Evolutionary conservation across 2,113 vertebrate genomes (phyloP).

Genomic region (Plestiodon gilberti): DNA sequence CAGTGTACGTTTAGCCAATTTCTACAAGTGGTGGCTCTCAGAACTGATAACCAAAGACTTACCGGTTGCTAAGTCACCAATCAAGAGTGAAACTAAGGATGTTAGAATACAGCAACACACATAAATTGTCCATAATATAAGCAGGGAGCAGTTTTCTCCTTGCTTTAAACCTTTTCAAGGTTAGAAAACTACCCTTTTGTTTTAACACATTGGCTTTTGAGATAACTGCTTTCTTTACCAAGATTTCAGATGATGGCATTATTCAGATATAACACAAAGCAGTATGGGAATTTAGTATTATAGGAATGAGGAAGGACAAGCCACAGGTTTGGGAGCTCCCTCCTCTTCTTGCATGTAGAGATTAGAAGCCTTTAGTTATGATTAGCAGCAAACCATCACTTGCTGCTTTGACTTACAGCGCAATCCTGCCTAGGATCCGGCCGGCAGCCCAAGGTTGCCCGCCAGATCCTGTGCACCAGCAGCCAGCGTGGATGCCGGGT

Average conservation of each 20-base stretch:
- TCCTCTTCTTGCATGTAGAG: too few relatives aligned
- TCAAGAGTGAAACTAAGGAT: neutral
- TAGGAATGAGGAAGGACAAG: too few relatives aligned
- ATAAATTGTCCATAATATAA: neutral
- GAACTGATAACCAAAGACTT: neutral
- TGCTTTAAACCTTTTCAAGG: neutral
- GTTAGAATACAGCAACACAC: neutral
- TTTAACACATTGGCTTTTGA: neutral
- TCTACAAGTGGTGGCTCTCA: neutral
- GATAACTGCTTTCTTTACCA: neutral
- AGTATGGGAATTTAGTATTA: too few relatives aligned
- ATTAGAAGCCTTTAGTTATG: too few relatives aligned
- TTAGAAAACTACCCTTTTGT: neutral
- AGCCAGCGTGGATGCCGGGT: too few relatives aligned
- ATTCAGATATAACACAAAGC: neutral
- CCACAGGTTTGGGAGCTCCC: too few relatives aligned
- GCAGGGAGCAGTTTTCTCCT: neutral
- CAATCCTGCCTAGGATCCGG: too few relatives aligned
- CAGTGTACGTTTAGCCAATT: neutral
- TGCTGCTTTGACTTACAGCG: too few relatives aligned
- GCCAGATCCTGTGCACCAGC: too few relatives aligned
- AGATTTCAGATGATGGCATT: neutral
- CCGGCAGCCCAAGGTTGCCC: too few relatives aligned
- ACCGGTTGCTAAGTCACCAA: neutral
- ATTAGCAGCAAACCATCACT: too few relatives aligned